Evolutionary conservation across 2,888 invertebrate species (phyloP), one percentile per base, ranked within the genome.

Genomic region (Drosophila acutilabella): DNA sequence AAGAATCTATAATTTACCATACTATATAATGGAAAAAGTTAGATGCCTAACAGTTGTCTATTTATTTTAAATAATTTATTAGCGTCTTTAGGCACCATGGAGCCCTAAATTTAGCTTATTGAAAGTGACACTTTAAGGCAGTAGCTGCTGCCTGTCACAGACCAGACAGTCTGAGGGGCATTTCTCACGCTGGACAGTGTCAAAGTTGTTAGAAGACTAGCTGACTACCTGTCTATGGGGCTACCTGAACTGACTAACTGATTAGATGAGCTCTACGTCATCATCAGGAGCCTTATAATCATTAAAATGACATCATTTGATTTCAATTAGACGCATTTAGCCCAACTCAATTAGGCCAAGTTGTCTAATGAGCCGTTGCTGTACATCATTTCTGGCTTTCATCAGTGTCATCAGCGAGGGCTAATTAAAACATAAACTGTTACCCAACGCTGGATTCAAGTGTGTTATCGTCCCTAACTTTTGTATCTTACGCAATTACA

Each of bases 391-490:
- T 44, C 18, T 26, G 33, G 20, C 18, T 40, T 57, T 71, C 48
- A 36, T 62, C 74, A 65, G 47, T 62, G 65, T 69, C 75, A 62
- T 64, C 69, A 66, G 62, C 59, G 45, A 14, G 13, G 47, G 36
- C 83, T 82, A 80, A 80, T 80, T 80, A 71, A 84, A 78, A 67
- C 75, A 73, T 73, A 75, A 81, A 79, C 80, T 58, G 72, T 70
- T 65, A 23, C 54, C 48, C 53, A 65, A 36, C 44, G 50, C 48
- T 30, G 30, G 45, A 45, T 14, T 41, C 47, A 13, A 64, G 60
- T 44, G 40, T 54, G 52, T 42, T 44, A 52, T 45, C 40, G 36
- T 60, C 23, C 30, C 8, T 2, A 30, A 30, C 30, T 30, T 59
- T 10, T 18, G 18, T 40, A 51, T 18, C 54, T 20, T 14, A 51